Evolutionary conservation across 2,888 invertebrate species (phyloP), one percentile per base, ranked within the genome.

Genomic region (Trichogramma dendrolimi): DNA sequence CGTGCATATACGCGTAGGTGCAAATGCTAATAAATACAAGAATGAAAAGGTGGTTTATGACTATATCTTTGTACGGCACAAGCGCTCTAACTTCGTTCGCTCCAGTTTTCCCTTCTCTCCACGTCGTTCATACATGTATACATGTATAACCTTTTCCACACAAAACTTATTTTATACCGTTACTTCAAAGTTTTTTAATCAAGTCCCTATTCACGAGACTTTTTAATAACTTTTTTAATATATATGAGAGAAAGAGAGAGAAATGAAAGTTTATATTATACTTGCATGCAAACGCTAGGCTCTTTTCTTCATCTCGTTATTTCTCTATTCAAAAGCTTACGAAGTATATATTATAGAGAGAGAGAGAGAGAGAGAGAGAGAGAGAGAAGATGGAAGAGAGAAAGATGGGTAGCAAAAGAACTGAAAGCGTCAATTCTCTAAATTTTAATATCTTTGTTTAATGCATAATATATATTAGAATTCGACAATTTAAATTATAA

Each of bases 141-240:
- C 27, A 27, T 27, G 27, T 27, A 27, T 27, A 27, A 27, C 27
- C 10, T 47, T 11, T 47, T 11, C 10, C 46, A 52, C 40, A 14
- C 46, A 41, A 2, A 10, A 43, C 60, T 60, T 61, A 61, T 58
- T 61, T 64, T 41, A 27, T 27, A 55, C 55, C 58, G 59, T 61
- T 64, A 59, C 60, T 60, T 55, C 55, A 65, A 62, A 64, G 62
- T 62, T 65, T 65, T 64, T 62, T 57, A 64, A 62, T 64, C 64
- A 62, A 64, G 47, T 61, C 57, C 42, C 51, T 39, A 56, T 61
- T 56, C 58, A 59, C 43, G 27, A 27, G 42, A 55, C 56, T 64
- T 62, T 51, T 65, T 60, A 65, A 62, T 65, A 65, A 62, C 55
- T 60, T 65, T 58, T 60, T 62, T 59, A 59, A 65, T 60, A 62